Evolutionary conservation across 2,113 vertebrate species (phyloP).

Genomic region (Nothobranchius kuhntae): DNA sequence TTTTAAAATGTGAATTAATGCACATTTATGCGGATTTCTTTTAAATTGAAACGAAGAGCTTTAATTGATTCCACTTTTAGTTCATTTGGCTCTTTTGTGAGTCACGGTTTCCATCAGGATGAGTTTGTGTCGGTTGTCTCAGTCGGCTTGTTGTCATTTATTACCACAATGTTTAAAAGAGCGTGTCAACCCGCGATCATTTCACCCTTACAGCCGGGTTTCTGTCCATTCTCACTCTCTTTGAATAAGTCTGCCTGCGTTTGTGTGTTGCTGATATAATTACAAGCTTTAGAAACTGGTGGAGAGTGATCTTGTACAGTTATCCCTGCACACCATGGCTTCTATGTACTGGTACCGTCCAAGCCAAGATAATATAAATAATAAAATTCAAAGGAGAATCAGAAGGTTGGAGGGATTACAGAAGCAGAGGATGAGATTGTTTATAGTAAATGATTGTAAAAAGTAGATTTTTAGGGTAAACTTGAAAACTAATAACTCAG

Average conservation of each 20-base stretch:
- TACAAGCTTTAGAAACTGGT: conserved; percentile 61
- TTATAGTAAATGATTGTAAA: not conserved
- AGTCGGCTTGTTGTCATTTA: conserved; percentile 30
- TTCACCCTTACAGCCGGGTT: not conserved
- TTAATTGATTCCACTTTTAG: not conserved
- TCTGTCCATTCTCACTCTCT: not conserved
- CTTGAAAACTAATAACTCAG: too few relatives aligned
- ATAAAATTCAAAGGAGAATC: too few relatives aligned
- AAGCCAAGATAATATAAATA: too few relatives aligned
- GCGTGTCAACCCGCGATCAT: conserved; percentile 13
- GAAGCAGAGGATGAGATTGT: conserved; percentile 3
- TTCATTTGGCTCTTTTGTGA: conserved; percentile 1
- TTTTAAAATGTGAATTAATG: not conserved
- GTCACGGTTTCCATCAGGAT: not conserved
- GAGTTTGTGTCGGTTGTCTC: not conserved
- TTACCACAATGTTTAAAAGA: conserved; percentile 22
- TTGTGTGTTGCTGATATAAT: conserved; percentile 55
- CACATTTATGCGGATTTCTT: not conserved
- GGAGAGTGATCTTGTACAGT: too few relatives aligned
- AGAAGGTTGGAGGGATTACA: too few relatives aligned
- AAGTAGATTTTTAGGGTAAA: not conserved
- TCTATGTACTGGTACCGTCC: too few relatives aligned
- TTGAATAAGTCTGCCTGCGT: conserved; percentile 14
- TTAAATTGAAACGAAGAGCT: not conserved
- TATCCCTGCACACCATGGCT: too few relatives aligned